Base-by-base conservation (phyloP, 2,888 invertebrate genomes). In the Athetis lepigone region DNA sequence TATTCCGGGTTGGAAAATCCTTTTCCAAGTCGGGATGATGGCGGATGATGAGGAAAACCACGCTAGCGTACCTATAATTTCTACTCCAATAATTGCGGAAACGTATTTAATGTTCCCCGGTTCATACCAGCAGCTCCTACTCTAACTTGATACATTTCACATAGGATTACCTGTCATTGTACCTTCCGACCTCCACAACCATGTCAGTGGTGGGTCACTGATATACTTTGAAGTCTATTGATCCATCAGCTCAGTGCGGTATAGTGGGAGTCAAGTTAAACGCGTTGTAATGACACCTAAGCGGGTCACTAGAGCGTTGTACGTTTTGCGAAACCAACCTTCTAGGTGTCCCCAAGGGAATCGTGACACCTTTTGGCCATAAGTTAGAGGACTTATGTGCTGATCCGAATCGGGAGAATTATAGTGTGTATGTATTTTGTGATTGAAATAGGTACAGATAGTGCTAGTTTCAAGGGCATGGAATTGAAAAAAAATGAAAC, bases 291-390 rank as follows among this genome's bases (percentile, higher is more conserved):
- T 54, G 52, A 39, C 57, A 33, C 16, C 42, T 47, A 72, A 50
- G 63, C 45, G 33, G 74, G 74, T 73, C 71, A 72, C 57, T 72
- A 49, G 69, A 39, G 69, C 57, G 63, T 29, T 63, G 54, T 58
- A 5, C 18, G 25, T 55, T 3, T 63, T 19, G 25, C 27, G 33
- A 23, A 54, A 62, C 18, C 6, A n/a, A 9, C 33, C 47, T 47
- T 57, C 56, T n/a, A 11, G 3, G 11, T 21, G 13, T 43, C 9
- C 60, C 50, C 16, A 5, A 8, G 67, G 50, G 46, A 55, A 33
- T 46, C 6, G 18, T 42, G 62, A 18, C 9, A 40, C 13, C n/a
- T 45, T n/a, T 33, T 13, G 36, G 11, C 8, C 21, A 23, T 37
- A 37, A 25, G 6, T 37, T 43, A 25, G 6, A 23, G 5, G 3